Evolutionary conservation across 2,113 vertebrate species (phyloP), one percentile per base, ranked within the genome.

Genomic region (Glareola pratincola): DNA sequence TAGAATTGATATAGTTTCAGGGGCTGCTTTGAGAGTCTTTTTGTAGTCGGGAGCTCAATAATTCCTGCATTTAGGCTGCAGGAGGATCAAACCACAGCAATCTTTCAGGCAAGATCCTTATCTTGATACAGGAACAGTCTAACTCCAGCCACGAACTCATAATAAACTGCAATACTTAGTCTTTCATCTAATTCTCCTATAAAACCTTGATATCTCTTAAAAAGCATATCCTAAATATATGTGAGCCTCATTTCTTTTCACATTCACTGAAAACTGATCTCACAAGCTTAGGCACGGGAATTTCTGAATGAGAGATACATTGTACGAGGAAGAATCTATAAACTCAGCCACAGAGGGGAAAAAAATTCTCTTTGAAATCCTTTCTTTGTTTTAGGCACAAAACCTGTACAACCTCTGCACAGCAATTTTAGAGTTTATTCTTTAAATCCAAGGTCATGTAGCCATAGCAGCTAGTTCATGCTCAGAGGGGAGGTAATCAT

Each of bases 401-500:
- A 98, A 97, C 50, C 93, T 95, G 84, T 76, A 91, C 81, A 94
- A 94, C 71, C 95, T 97, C 76, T 88, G 59, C 63, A 91, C 94
- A 96, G 86, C 66, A 91, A 94, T 90, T 96, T 85, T 76, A 83
- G 27, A 95, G 39, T 97, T 98, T 97, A 93, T 96, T 88, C 95
- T 98, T 97, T 94, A 97, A 98, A 96, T 73, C 88, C 92, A 91
- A 93, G 81, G 89, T 95, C 95, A 97, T 57, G 86, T 54, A 97
- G 90, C 73, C 79, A 37, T 85, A 96, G 81, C 51, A 96, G 56
- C 94, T 93, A 96, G 75, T 90, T 94, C 92, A 90, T 54, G 92
- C 89, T 97, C 91, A 97, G 95, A 96, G 93, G 91, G 96, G 96
- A 96, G 93, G 93, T 95, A 96, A 96, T 95, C 94, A 97, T 95